These are phyloP conservation scores for Drosophila kokeensis DNA, from an alignment of 2,888 invertebrate species.

Conservation along the genomic window DNA sequence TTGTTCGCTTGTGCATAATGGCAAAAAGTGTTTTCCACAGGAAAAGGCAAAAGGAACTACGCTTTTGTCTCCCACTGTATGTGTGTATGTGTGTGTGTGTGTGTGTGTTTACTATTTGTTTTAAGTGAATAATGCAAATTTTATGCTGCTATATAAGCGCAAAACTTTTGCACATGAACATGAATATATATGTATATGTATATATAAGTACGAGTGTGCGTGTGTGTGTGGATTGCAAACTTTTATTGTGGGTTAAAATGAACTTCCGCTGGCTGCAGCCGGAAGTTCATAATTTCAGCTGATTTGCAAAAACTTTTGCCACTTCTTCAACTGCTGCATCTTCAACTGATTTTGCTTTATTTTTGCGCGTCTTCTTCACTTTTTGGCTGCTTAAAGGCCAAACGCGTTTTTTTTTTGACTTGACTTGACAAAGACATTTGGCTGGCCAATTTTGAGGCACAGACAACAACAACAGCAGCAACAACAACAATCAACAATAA, in stretches of 20 bases:
- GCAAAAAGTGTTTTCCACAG: conserved; percentile 66
- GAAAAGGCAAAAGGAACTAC: conserved; percentile 57
- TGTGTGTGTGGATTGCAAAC: conserved; percentile 66
- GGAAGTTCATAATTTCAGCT: conserved; percentile 82
- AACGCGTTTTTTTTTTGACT: conserved; percentile 62
- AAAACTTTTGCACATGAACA: conserved; percentile 80
- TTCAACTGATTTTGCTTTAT: conserved; percentile 2
- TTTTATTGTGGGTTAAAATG: conserved; percentile 82
- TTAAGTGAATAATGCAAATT: conserved; percentile 81
- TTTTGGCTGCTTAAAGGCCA: conserved; percentile 67
- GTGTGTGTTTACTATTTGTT: conserved; percentile 67
- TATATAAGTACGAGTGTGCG: conserved; percentile 39
- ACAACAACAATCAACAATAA: conserved; percentile 37
- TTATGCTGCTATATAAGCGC: conserved; percentile 77
- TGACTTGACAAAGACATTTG: conserved; percentile 79
- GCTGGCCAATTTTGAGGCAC: conserved; percentile 68
- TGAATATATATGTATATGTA: conserved; percentile 52
- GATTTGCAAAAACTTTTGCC: conserved; percentile 76
- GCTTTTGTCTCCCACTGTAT: conserved; percentile 17
- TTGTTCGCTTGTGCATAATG: conserved; percentile 59
- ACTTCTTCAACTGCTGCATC: conserved; percentile 33
- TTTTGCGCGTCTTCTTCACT: conserved; percentile 20
- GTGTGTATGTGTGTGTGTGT: background rate
- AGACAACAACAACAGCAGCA: conserved; percentile 26
- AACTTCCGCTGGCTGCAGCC: conserved; percentile 76